A percentile compares a stretch with the other conserved stretches of the same genome.
phyloP scores from a whole-genome alignment of 2,113 vertebrate species.

The Upupa epops region DNA sequence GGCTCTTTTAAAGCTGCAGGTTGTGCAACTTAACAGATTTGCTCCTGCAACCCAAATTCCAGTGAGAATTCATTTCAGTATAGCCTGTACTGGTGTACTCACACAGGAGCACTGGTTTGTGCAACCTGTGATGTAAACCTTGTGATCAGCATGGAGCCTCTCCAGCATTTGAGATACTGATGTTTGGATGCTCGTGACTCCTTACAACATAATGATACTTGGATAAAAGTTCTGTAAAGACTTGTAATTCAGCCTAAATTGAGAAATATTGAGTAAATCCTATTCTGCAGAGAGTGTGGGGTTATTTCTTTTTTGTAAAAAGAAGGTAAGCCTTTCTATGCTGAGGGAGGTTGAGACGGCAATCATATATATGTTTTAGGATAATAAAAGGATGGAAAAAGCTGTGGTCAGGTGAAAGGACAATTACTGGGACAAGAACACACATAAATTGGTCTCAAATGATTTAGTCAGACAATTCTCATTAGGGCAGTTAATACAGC shows the following conservation, averaged over 20 bases:
- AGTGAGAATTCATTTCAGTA: constrained; percentile 77
- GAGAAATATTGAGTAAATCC: neutral
- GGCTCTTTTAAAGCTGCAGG: constrained; percentile 71
- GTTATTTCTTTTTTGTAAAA: neutral
- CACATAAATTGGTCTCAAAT: neutral
- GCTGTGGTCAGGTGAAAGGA: neutral
- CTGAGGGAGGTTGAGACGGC: neutral
- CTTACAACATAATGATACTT: neutral
- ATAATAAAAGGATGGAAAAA: neutral
- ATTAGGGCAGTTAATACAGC: neutral
- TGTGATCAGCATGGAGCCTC: constrained; percentile 73
- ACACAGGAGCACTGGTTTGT: constrained; percentile 69
- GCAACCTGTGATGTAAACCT: constrained; percentile 79
- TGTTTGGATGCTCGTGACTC: neutral
- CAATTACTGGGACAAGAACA: neutral
- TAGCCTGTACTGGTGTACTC: constrained; percentile 69
- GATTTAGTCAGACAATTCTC: neutral
- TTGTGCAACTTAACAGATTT: constrained; percentile 84
- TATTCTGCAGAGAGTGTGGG: neutral
- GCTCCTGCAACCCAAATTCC: constrained; percentile 81
- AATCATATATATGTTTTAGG: neutral
- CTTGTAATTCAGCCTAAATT: neutral
- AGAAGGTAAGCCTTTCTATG: neutral
- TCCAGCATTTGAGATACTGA: constrained; percentile 74
- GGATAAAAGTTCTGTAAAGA: neutral